A percentile compares a stretch with the other conserved stretches of the same genome.
Evolutionary conservation across 2,113 vertebrate genomes (phyloP).

Genomic region (Sula dactylatra): DNA sequence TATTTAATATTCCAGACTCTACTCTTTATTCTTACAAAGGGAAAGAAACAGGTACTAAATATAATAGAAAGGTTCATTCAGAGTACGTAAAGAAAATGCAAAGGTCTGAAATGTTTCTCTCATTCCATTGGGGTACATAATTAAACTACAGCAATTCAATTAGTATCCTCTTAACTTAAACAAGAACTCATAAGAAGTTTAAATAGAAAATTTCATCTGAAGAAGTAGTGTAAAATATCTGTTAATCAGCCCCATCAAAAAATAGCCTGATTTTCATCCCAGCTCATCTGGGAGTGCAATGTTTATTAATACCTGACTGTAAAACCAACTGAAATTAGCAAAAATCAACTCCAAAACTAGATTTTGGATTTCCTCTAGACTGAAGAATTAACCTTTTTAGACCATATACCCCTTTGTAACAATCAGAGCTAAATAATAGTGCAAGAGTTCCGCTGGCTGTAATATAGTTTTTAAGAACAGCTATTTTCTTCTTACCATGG

Average conservation of each 20-base stretch:
- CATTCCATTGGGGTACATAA: background rate
- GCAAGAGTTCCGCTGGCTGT: background rate
- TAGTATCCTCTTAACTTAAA: conserved; percentile 24
- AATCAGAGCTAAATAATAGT: background rate
- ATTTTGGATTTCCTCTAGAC: background rate
- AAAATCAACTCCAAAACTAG: background rate
- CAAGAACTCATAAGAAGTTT: background rate
- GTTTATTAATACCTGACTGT: background rate
- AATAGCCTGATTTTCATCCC: background rate
- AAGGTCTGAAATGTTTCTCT: background rate
- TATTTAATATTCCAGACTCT: background rate
- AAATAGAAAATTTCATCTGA: conserved; percentile 14
- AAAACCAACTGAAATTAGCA: background rate
- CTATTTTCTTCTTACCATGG: background rate
- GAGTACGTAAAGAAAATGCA: background rate
- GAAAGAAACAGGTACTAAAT: background rate
- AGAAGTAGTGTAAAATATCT: background rate
- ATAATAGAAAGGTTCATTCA: background rate
- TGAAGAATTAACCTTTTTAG: background rate
- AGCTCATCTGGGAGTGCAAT: background rate
- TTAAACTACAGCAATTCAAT: conserved; percentile 26
- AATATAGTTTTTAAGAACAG: background rate
- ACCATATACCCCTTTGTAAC: background rate
- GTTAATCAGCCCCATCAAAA: background rate
- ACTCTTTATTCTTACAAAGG: background rate